Conservation (phyloP, 2,113 vertebrate species). For the Ceratotherium simum region DNA sequence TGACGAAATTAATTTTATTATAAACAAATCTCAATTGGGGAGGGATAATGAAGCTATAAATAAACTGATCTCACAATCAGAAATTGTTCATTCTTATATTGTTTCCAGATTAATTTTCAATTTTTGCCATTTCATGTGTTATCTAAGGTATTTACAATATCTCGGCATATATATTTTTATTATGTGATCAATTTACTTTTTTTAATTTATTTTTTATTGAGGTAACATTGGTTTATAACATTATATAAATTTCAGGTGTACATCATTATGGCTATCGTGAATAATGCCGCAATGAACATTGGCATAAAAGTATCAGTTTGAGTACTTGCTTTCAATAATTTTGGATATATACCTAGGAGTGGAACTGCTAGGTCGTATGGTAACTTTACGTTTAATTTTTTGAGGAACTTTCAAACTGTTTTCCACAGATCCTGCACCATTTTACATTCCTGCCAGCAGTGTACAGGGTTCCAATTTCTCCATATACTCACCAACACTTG, state of each 20-base stretch:
- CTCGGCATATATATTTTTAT: background rate
- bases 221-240: too few relatives aligned
- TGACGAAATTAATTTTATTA: background rate
- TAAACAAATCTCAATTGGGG: background rate
- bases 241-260: background rate
- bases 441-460: background rate
- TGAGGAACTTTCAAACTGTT: too few relatives aligned
- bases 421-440: background rate
- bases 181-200: background rate
- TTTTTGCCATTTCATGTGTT: background rate
- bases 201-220: too few relatives aligned
- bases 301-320: too few relatives aligned
- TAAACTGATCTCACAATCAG: background rate
- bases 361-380: background rate
- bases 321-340: too few relatives aligned
- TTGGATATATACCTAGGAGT: background rate
- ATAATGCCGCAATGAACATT: too few relatives aligned
- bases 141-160: background rate
- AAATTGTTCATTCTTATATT: background rate
- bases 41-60: background rate
- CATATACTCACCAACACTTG: too few relatives aligned
- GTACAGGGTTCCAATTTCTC: background rate
- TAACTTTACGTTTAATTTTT: too few relatives aligned
- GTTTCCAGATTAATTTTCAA: background rate
- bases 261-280: too few relatives aligned